A percentile compares a stretch with the other conserved stretches of the same genome.
Evolutionary conservation across 1,140 invertebrate genomes (phyloP).

Genomic region (Papilio polytes): DNA sequence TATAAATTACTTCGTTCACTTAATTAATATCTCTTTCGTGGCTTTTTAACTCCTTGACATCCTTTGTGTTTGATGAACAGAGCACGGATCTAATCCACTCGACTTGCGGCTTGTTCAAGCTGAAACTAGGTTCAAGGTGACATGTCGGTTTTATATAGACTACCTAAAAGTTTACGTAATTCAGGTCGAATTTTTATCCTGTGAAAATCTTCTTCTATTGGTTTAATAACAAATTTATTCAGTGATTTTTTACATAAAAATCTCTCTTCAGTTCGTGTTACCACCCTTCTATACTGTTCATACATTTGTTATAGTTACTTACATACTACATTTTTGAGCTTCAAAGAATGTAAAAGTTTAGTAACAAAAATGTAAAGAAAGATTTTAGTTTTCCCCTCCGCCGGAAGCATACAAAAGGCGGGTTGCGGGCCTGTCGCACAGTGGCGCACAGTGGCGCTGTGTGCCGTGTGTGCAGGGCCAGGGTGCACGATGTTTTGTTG

Average conservation of each 20-base stretch:
- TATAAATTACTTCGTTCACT: background rate
- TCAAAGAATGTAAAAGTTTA: background rate
- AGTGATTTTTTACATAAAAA: background rate
- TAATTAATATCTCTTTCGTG: background rate
- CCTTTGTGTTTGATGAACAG: background rate
- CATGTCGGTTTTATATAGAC: background rate
- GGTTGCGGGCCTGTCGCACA: background rate
- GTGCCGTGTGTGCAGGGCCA: background rate
- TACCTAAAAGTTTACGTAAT: background rate
- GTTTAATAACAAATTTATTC: background rate
- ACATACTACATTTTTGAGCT: background rate
- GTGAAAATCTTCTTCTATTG: background rate
- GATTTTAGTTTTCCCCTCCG: slow-evolving; percentile 1
- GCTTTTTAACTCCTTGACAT: background rate
- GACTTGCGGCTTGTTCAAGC: background rate
- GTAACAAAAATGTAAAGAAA: background rate
- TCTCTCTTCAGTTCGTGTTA: background rate
- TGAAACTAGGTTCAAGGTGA: background rate
- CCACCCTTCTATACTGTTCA: background rate
- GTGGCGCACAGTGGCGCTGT: background rate
- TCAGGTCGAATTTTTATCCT: background rate
- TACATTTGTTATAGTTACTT: background rate
- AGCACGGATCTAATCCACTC: background rate
- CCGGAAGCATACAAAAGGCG: background rate
- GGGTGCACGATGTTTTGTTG: background rate